Evolutionary conservation across 2,113 vertebrate genomes (phyloP).

Genomic region (Saccopteryx bilineata): DNA sequence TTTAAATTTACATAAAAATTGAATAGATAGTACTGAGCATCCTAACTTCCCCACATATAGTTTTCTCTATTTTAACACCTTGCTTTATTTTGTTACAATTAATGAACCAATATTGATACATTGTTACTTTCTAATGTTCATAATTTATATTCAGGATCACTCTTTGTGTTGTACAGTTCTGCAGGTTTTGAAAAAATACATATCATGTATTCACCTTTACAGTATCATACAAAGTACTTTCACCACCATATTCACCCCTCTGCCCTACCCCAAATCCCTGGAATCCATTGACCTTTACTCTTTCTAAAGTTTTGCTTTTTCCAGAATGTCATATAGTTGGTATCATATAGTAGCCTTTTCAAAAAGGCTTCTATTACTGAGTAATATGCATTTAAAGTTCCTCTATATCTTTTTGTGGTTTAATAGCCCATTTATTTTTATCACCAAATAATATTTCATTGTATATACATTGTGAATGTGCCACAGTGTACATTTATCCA

Average conservation of each 20-base stretch:
- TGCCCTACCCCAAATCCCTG: background rate
- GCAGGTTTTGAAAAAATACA: background rate
- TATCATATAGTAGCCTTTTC: background rate
- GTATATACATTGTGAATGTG: background rate
- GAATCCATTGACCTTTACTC: background rate
- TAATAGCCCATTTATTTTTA: background rate
- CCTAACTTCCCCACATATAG: background rate
- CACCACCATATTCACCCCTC: background rate
- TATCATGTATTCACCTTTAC: background rate
- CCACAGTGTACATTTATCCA: background rate
- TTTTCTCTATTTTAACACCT: background rate
- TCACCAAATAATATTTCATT: background rate
- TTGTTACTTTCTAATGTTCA: background rate
- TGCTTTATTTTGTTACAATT: background rate
- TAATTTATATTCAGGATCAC: background rate
- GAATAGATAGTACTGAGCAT: background rate
- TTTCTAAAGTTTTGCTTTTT: background rate
- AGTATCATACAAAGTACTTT: background rate
- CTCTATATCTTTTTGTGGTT: no score
- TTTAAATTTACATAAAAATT: background rate
- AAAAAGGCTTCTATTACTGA: background rate
- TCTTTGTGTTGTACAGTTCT: background rate
- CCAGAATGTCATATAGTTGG: background rate
- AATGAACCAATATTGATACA: background rate
- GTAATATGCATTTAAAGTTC: no score